Conservation (phyloP, 2,888 invertebrate genomes). For the Shargacucullia verbasci region DNA sequence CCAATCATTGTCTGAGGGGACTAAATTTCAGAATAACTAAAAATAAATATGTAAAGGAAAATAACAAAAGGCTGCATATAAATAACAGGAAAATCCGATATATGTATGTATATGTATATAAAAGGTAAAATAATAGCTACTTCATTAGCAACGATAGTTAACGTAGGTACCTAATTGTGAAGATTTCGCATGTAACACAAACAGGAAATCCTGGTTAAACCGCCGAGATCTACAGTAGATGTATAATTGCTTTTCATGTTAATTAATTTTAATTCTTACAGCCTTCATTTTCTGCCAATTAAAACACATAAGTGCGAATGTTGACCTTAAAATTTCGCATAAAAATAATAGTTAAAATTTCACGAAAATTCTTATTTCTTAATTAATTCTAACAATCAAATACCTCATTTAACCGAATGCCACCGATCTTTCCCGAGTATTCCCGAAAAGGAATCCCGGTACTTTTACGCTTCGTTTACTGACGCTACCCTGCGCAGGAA, state of each 20-base stretch:
- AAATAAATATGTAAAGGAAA: conserved; percentile 50
- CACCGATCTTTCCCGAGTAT: neutral
- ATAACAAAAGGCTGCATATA: conserved; percentile 46
- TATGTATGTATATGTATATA: conserved; percentile 29
- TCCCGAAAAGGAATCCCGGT: neutral
- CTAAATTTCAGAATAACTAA: conserved; percentile 38
- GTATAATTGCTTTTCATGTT: conserved; percentile 54
- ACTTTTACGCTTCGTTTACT: conserved; percentile 47
- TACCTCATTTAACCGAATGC: neutral
- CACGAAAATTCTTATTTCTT: neutral
- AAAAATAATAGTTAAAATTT: neutral
- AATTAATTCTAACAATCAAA: too few species aligned
- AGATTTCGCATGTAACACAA: conserved; percentile 42
- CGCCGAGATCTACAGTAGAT: conserved; percentile 46
- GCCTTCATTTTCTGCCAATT: conserved; percentile 42
- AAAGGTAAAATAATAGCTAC: conserved; percentile 46
- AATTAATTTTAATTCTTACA: conserved; percentile 50
- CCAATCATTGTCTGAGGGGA: conserved; percentile 41
- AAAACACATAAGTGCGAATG: conserved; percentile 30
- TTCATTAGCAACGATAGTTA: conserved; percentile 47
- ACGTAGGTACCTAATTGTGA: conserved; percentile 43
- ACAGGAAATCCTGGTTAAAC: conserved; percentile 56
- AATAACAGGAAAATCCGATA: conserved; percentile 52
- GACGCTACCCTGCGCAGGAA: conserved; percentile 67
- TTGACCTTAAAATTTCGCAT: neutral